A percentile compares a stretch with the other conserved stretches of the same genome.
These are phyloP conservation scores for Dicerorhinus sumatrensis DNA, from an alignment of 2,113 vertebrate species.

Conservation along the genomic window DNA sequence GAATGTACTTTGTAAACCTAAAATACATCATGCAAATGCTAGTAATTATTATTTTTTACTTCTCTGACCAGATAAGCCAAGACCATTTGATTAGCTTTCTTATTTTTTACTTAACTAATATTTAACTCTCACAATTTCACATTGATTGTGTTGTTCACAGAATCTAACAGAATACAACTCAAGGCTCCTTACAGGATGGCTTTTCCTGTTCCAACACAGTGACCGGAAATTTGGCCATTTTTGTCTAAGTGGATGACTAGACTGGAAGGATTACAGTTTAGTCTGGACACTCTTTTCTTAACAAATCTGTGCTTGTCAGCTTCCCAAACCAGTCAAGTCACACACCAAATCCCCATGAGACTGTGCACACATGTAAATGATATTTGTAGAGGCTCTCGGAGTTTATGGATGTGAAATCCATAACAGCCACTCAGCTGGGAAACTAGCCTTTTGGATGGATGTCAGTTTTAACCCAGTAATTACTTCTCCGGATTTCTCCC, in stretches of 20 bases:
- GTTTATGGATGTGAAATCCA: conserved; percentile 41
- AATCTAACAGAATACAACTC: not conserved
- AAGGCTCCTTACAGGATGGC: not conserved
- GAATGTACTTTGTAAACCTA: not conserved
- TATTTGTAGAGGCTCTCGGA: conserved; percentile 35
- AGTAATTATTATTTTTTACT: not conserved
- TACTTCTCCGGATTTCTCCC: conserved; percentile 10
- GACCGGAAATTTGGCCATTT: not conserved
- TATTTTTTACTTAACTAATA: not conserved
- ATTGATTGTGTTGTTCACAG: not conserved
- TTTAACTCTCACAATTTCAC: not conserved
- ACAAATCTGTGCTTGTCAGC: conserved; percentile 51
- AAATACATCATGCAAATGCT: not conserved
- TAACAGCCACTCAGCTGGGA: not conserved
- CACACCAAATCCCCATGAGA: not conserved
- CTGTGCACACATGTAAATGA: conserved; percentile 26
- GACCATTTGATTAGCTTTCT: not conserved
- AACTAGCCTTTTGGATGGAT: not conserved
- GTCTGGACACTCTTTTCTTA: conserved; percentile 39
- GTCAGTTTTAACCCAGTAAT: conserved; percentile 40
- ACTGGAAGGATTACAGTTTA: conserved; percentile 47
- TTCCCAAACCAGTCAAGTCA: conserved; percentile 21
- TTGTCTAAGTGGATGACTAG: conserved; percentile 12
- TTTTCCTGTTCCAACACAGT: not conserved
- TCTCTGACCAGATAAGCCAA: not conserved